Percentiles rank a stretch among this genome's conserved stretches.
Conservation (phyloP, 2,797 vertebrate genomes). For the Falco novaeseelandiae region DNA sequence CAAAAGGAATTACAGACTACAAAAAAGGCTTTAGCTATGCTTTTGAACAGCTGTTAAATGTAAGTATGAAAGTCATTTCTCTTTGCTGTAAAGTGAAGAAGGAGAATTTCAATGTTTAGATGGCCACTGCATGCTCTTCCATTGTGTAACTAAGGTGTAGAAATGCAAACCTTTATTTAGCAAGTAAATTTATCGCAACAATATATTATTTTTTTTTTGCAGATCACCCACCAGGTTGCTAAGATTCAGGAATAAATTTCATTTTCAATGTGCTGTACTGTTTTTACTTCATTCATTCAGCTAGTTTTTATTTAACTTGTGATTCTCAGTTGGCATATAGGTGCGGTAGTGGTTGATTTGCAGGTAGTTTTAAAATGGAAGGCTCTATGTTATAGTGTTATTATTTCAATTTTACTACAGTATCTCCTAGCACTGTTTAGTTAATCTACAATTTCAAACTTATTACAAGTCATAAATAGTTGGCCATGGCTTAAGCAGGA, state of each 20-base stretch:
- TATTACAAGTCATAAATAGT: not conserved
- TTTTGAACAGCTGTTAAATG: conserved; percentile 93
- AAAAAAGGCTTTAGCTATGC: conserved; percentile 98
- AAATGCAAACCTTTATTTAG: not conserved
- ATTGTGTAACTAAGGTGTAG: not conserved
- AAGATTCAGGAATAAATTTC: not conserved
- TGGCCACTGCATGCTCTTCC: not conserved
- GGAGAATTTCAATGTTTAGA: not conserved
- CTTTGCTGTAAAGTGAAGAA: not conserved
- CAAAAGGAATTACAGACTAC: conserved; percentile 98
- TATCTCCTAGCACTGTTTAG: not conserved
- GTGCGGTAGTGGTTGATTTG: not conserved
- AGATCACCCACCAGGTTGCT: not conserved
- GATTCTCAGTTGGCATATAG: not conserved
- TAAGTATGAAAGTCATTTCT: conserved; percentile 73
- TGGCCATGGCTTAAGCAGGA: not conserved
- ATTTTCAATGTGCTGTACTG: not conserved
- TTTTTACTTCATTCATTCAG: not conserved
- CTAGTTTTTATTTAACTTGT: not conserved
- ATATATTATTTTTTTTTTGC: not conserved
- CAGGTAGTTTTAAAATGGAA: not conserved
- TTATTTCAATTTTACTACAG: not conserved
- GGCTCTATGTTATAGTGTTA: not conserved
- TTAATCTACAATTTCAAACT: not conserved
- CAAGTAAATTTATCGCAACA: not conserved